Conservation (phyloP, 2,888 invertebrate genomes). For the Hyppa rectilinea region DNA sequence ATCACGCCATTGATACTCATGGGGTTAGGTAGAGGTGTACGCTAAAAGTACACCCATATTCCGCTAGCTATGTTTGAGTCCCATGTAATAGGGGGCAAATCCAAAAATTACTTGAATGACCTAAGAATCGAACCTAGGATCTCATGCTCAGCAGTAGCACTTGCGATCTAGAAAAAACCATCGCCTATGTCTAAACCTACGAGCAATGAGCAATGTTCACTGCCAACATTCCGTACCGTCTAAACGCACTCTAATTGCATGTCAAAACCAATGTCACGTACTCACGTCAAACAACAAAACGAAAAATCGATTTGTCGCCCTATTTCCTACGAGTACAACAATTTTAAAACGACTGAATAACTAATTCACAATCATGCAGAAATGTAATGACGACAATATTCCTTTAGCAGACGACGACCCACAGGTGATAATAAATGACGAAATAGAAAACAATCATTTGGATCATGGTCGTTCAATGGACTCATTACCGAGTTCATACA, state of each 20-base stretch:
- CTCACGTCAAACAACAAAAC: slow-evolving; percentile 44
- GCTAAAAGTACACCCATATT: too few relatives aligned
- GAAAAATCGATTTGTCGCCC: slow-evolving; percentile 65
- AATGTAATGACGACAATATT: slow-evolving; percentile 96
- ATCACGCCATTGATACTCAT: too few relatives aligned
- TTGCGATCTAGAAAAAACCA: too few relatives aligned
- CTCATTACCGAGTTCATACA: slow-evolving; percentile 96
- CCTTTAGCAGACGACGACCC: slow-evolving; percentile 98
- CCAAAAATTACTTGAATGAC: too few relatives aligned
- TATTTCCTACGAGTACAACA: slow-evolving; percentile 28
- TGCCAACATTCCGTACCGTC: background rate
- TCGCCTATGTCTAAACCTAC: too few relatives aligned
- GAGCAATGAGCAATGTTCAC: too few relatives aligned
- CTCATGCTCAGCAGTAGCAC: too few relatives aligned
- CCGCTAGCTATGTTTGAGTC: too few relatives aligned
- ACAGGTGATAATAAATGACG: slow-evolving; percentile 96
- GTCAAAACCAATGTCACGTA: slow-evolving; percentile 50
- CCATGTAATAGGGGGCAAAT: too few relatives aligned
- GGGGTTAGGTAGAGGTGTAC: too few relatives aligned
- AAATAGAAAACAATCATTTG: slow-evolving; percentile 93
- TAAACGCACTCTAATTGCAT: slow-evolving; percentile 6
- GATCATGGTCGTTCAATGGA: slow-evolving; percentile 96
- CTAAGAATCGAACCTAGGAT: too few relatives aligned
- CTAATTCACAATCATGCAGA: slow-evolving; percentile 89
- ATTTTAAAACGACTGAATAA: slow-evolving; percentile 6